Evolutionary conservation across 2,888 invertebrate species (phyloP), one percentile per base, ranked within the genome.

Genomic region (Apomyelois bistriatella): DNA sequence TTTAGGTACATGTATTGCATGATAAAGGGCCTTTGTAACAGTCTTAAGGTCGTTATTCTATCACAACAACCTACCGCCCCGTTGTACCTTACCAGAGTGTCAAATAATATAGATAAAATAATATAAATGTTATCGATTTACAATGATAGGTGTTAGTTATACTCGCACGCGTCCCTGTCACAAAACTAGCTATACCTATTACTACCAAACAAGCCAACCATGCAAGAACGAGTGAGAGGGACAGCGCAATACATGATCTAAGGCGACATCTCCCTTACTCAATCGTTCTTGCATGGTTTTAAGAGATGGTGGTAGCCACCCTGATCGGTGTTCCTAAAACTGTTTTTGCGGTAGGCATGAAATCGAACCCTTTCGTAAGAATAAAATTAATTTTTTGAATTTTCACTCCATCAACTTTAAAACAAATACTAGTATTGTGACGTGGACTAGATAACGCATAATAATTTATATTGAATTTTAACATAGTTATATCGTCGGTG

Each of bases 61-160:
- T 12, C 6, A 28, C 42, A 2, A 10, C n/a, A 22, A 28, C 22
- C 28, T 43, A 17, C 17, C 41, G n/a, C n/a, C 17, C n/a, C 22
- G 40, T 2, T 40, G 47, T 47, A 47, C 47, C 15, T 10, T 3
- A 16, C 15, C 41, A 10, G 12, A 46, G 40, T 37, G 41, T 53
- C 41, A 48, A 47, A 40, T 53, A 40, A 22, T 22, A 22, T 53
- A 47, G 40, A 16, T 22, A 35, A 32, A 36, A 36, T 47, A 28
- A 38, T 42, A 53, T 54, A 15, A 13, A 54, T 50, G 52, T 49
- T 54, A 36, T 37, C 12, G 48, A 22, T 37, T 12, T 12, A 48
- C 22, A 37, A 36, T 37, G 17, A 36, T 48, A 48, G 37, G 22
- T 48, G 48, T 48, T 37, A 48, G 36, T 22, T 36, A 9, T 48